These are phyloP conservation scores for Emmelina monodactyla DNA, from an alignment of 2,888 invertebrate genomes.

Conservation along the genomic window DNA sequence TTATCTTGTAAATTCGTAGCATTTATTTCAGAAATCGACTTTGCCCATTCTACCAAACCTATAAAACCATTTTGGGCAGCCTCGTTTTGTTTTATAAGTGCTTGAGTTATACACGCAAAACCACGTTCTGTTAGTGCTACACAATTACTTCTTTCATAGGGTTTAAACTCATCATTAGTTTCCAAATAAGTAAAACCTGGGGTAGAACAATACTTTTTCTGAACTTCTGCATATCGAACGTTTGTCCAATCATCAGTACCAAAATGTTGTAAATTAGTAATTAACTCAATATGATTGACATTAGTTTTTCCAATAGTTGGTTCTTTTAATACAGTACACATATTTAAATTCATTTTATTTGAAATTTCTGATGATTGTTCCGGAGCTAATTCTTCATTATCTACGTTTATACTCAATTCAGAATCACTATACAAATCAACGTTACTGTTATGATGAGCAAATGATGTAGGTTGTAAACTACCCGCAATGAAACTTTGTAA, in stretches of 20 bases:
- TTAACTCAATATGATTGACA: not conserved
- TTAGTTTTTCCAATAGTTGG: not conserved
- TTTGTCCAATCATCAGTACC: constrained; percentile 5
- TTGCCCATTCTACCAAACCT: not conserved
- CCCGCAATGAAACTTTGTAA: not conserved
- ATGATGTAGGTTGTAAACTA: not conserved
- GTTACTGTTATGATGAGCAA: not conserved
- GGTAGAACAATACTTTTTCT: constrained; percentile 6
- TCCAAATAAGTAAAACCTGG: constrained; percentile 7
- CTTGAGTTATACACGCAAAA: constrained; percentile 7
- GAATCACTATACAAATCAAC: too few relatives aligned
- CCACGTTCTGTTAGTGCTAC: constrained; percentile 5
- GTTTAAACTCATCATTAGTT: constrained; percentile 7
- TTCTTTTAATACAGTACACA: not conserved
- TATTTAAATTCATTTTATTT: not conserved
- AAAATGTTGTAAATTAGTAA: constrained; percentile 5
- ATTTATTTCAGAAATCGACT: not conserved
- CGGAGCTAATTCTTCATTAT: not conserved
- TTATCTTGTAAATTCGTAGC: not conserved
- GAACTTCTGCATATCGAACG: constrained; percentile 7
- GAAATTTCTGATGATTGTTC: not conserved
- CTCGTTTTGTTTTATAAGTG: constrained; percentile 7
- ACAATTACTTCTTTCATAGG: constrained; percentile 5
- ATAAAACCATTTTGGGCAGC: constrained; percentile 4
- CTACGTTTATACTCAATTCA: too few relatives aligned